A percentile compares a stretch with the other conserved stretches of the same genome.
Conservation (phyloP, 1,140 invertebrate species). For the Papilio helenus region DNA sequence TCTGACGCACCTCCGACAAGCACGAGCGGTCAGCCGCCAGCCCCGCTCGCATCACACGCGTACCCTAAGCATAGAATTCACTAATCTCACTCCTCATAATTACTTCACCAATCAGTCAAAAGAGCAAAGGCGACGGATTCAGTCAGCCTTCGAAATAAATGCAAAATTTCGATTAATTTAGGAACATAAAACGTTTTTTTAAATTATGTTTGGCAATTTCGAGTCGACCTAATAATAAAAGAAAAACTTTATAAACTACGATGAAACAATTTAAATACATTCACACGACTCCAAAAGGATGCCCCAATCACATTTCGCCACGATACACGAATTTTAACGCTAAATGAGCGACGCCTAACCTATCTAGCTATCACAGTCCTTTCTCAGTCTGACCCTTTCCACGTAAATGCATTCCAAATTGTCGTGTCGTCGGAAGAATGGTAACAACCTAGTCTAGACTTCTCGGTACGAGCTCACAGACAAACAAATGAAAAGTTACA, state of each 20-base stretch:
- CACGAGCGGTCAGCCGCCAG: slow-evolving; percentile 60
- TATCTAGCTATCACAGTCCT: slow-evolving; percentile 82
- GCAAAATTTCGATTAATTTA: slow-evolving; percentile 64
- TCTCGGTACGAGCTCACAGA: slow-evolving; percentile 70
- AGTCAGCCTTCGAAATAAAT: slow-evolving; percentile 52
- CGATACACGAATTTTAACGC: slow-evolving; percentile 71
- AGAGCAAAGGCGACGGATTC: slow-evolving; percentile 42
- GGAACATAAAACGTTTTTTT: slow-evolving; percentile 64
- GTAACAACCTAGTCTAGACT: slow-evolving; percentile 80
- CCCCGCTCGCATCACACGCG: slow-evolving; percentile 70
- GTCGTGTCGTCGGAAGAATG: slow-evolving; percentile 78
- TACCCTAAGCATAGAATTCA: slow-evolving; percentile 72
- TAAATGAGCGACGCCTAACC: slow-evolving; percentile 81
- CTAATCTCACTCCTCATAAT: slow-evolving; percentile 75
- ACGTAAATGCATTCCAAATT: slow-evolving; percentile 78
- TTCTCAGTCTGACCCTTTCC: slow-evolving; percentile 82
- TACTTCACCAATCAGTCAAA: slow-evolving; percentile 72
- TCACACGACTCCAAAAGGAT: slow-evolving; percentile 64
- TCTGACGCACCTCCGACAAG: slow-evolving; percentile 70
- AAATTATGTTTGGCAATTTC: slow-evolving; percentile 57
- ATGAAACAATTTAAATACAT: slow-evolving; percentile 59
- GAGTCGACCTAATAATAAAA: slow-evolving; percentile 51
- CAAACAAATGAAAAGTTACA: slow-evolving; percentile 64
- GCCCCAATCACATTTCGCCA: slow-evolving; percentile 61
- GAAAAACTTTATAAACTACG: slow-evolving; percentile 51